These are phyloP conservation scores for Anser brachyrhynchus DNA, from an alignment of 2,113 vertebrate genomes.

Conservation along the genomic window DNA sequence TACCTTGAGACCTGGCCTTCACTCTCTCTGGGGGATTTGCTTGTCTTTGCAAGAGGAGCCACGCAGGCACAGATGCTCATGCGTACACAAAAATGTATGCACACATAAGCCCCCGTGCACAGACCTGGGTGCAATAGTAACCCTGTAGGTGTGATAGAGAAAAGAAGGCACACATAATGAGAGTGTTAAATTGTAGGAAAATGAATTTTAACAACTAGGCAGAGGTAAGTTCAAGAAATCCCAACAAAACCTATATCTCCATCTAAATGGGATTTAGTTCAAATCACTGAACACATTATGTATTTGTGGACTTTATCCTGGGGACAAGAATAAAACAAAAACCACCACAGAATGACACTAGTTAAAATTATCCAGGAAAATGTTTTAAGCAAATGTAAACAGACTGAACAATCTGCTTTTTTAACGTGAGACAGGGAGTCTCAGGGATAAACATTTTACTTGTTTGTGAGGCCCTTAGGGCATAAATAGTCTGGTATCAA, in stretches of 20 bases:
- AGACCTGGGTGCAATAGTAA: not conserved
- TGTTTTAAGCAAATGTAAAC: not conserved
- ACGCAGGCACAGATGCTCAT: not conserved
- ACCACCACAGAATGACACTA: not conserved
- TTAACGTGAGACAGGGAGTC: not conserved
- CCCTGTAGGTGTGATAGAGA: not conserved
- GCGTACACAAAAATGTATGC: rapidly evolving
- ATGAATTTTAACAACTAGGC: not conserved
- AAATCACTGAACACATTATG: not conserved
- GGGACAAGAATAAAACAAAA: not conserved
- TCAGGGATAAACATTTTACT: not conserved
- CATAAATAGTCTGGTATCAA: not conserved
- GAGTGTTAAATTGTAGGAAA: not conserved
- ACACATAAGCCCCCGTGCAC: rapidly evolving
- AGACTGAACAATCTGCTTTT: not conserved
- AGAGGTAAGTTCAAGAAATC: not conserved
- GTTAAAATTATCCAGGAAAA: not conserved
- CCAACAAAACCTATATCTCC: not conserved
- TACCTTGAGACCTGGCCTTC: not conserved
- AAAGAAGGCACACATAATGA: not conserved
- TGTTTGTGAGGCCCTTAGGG: not conserved
- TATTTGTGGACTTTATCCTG: not conserved
- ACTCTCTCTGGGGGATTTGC: not conserved
- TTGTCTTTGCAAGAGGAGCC: not conserved
- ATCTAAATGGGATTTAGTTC: not conserved